Conservation (phyloP, 2,888 invertebrate genomes). For the Dione vanillae region DNA sequence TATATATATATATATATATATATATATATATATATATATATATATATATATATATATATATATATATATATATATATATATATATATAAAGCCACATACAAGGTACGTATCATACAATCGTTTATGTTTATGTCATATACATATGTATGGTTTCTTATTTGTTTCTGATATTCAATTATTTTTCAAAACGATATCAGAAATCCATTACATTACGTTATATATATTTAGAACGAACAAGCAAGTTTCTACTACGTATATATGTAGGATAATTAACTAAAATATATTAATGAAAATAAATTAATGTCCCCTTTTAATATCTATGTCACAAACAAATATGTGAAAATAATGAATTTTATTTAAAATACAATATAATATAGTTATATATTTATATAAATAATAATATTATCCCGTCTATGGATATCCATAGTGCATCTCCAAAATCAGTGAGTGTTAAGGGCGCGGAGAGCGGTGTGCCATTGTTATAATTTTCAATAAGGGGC, state of each 20-base stretch:
- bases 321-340: background rate
- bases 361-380: background rate
- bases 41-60: background rate
- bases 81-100: no score
- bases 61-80: background rate
- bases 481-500: slow-evolving; percentile 85
- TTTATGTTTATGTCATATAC: no score
- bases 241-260: no score
- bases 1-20: background rate
- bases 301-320: no score
- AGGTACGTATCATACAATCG: no score
- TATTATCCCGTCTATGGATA: slow-evolving; percentile 52
- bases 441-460: slow-evolving; percentile 83
- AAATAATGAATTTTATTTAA: background rate
- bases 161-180: background rate
- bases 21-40: background rate
- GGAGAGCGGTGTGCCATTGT: slow-evolving; percentile 79
- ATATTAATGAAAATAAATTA: no score
- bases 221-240: no score
- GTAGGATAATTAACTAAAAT: no score
- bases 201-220: no score
- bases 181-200: background rate
- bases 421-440: slow-evolving; percentile 76
- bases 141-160: background rate
- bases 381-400: slow-evolving; percentile 14